Conservation (phyloP, 92 coral and sea anemone species). For the Porites divaricata region DNA sequence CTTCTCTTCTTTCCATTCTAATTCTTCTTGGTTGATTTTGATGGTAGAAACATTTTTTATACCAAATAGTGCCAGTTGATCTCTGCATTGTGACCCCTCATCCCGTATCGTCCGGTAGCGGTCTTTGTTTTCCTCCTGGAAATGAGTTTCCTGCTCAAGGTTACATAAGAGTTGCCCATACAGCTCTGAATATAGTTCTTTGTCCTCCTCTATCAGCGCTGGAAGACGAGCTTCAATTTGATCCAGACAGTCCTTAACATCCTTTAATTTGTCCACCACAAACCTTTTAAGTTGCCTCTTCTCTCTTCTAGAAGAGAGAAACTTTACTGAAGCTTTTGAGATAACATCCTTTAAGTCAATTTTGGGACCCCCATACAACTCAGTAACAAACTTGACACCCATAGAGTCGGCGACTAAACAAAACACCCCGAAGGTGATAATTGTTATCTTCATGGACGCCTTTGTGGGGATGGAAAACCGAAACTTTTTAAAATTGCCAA, state of each 20-base stretch:
- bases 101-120: slow-evolving; percentile 13
- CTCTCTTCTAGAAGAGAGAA: not conserved
- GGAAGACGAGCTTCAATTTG: slow-evolving; percentile 17
- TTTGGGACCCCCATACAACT: not conserved
- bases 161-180: not conserved
- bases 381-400: not conserved
- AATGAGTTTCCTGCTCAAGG: not conserved
- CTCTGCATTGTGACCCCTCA: not conserved
- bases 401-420: slow-evolving; percentile 29
- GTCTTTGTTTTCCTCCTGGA: not conserved
- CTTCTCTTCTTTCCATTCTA: slow-evolving; percentile 39
- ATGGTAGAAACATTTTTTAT: slow-evolving; percentile 1
- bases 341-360: not conserved
- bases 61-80: slow-evolving; percentile 2
- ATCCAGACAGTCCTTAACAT: slow-evolving; percentile 4
- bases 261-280: not conserved
- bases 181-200: not conserved
- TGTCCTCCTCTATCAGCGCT: slow-evolving; percentile 17
- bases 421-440: slow-evolving; percentile 7
- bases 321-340: not conserved
- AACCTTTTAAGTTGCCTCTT: not conserved
- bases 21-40: not conserved
- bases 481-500: slow-evolving; percentile 3
- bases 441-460: not conserved
- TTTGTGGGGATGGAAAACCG: not conserved